A percentile compares a stretch with the other conserved stretches of the same genome.
phyloP scores from a whole-genome alignment of 2,888 invertebrate species.

The Blastobasis lacticolella region DNA sequence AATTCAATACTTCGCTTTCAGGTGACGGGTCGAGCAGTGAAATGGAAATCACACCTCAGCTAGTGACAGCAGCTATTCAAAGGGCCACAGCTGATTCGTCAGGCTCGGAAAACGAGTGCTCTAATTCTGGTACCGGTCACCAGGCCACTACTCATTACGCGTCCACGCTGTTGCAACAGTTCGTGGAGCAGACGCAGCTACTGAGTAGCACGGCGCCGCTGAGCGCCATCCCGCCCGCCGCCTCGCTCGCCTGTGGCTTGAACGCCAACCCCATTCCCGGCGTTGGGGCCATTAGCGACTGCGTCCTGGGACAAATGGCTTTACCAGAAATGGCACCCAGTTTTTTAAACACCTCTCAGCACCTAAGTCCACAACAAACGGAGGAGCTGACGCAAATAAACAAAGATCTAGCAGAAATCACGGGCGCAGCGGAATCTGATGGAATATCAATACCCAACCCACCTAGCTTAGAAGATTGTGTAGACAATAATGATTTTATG shows the following conservation, averaged over 20 bases:
- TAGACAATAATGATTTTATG: conserved; percentile 66
- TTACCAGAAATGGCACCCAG: conserved; percentile 52
- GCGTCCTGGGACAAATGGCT: conserved; percentile 58
- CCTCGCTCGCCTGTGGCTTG: conserved; percentile 37
- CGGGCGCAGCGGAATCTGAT: conserved; percentile 53
- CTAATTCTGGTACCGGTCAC: conserved; percentile 68
- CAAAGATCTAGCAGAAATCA: conserved; percentile 67
- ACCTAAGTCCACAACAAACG: conserved; percentile 64
- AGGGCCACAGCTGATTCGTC: conserved; percentile 80
- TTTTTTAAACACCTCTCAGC: conserved; percentile 50
- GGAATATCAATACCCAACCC: conserved; percentile 55
- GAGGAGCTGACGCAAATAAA: conserved; percentile 66
- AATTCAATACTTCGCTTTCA: conserved; percentile 23
- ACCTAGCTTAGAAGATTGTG: conserved; percentile 61
- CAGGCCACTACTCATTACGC: conserved; percentile 78
- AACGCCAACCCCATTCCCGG: conserved; percentile 43
- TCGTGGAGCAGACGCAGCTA: conserved; percentile 85
- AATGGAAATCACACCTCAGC: conserved; percentile 82
- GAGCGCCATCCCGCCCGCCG: conserved; percentile 38
- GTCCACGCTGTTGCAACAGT: conserved; percentile 84
- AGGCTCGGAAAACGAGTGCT: conserved; percentile 81
- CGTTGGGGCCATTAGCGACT: conserved; percentile 51
- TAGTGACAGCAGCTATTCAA: conserved; percentile 85
- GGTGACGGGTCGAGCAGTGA: conserved; percentile 81
- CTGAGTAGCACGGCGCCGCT: conserved; percentile 69